These are phyloP conservation scores for Pomacea maculata DNA, from an alignment of 1,140 invertebrate genomes.

Conservation along the genomic window DNA sequence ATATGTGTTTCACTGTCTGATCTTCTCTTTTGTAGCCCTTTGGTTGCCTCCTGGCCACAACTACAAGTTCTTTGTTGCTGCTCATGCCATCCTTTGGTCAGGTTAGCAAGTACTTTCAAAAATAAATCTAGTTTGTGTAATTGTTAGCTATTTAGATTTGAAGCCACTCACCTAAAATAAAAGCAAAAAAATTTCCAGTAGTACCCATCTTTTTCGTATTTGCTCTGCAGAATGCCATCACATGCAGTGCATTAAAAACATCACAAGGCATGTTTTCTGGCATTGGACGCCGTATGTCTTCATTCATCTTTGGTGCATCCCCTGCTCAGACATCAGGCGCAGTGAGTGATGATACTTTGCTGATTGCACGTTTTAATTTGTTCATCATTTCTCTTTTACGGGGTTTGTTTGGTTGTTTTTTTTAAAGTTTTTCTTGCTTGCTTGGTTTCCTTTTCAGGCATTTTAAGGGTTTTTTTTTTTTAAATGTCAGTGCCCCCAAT, in stretches of 20 bases:
- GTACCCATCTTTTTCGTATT: neutral
- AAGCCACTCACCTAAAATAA: no score
- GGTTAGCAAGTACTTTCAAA: conserved; percentile 38
- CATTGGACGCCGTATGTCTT: conserved; percentile 83
- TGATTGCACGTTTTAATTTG: neutral
- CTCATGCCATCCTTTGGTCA: conserved; percentile 73
- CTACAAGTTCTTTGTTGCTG: conserved; percentile 86
- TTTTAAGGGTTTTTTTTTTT: no score
- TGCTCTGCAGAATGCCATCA: conserved; percentile 67
- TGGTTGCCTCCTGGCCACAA: conserved; percentile 87
- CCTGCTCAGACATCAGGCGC: conserved; percentile 76
- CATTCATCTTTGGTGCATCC: conserved; percentile 87
- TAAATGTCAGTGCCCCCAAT: no score
- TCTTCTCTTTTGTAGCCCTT: conserved; percentile 71
- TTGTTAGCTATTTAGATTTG: neutral
- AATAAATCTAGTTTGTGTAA: neutral
- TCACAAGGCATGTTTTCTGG: conserved; percentile 89
- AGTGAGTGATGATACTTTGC: conserved; percentile 68
- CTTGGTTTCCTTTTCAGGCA: no score
- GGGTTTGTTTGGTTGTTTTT: neutral
- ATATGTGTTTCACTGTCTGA: neutral
- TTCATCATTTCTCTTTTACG: neutral
- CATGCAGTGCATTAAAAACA: conserved; percentile 77
- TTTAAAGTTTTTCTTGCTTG: neutral
- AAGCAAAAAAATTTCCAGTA: neutral